Conservation (phyloP, 2,888 invertebrate genomes). For the Stictocephala bisonia region DNA sequence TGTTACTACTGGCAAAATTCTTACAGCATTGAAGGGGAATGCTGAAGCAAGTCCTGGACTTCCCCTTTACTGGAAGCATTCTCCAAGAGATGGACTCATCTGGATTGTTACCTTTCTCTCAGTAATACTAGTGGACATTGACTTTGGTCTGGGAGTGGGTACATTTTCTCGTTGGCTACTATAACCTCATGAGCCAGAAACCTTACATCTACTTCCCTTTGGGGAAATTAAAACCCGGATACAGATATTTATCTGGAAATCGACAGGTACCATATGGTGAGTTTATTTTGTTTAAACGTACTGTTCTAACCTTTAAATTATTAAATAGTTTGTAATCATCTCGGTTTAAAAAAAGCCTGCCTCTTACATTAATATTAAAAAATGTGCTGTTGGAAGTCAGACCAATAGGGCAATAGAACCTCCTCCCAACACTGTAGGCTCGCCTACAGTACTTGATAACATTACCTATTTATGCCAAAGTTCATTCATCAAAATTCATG, state of each 20-base stretch:
- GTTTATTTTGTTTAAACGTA: constrained; percentile 62
- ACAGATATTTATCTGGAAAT: constrained; percentile 76
- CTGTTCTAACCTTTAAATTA: too few relatives aligned
- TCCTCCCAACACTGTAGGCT: too few relatives aligned
- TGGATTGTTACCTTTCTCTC: constrained; percentile 81
- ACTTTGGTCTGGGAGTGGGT: constrained; percentile 77
- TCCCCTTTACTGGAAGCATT: constrained; percentile 75
- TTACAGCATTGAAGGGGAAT: constrained; percentile 83
- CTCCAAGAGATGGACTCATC: constrained; percentile 76
- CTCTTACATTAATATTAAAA: too few relatives aligned
- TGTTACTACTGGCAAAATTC: constrained; percentile 75
- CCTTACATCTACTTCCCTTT: constrained; percentile 72
- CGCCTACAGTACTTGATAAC: too few relatives aligned
- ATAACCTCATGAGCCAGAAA: constrained; percentile 73
- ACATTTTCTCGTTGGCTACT: too few relatives aligned
- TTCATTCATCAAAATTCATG: too few relatives aligned
- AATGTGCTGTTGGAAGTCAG: too few relatives aligned
- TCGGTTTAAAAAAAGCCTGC: too few relatives aligned
- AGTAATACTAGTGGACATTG: constrained; percentile 80
- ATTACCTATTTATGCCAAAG: too few relatives aligned
- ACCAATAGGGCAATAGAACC: too few relatives aligned
- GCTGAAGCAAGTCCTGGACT: constrained; percentile 76
- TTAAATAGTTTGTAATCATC: too few relatives aligned
- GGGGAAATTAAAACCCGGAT: constrained; percentile 72
- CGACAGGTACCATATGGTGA: constrained; percentile 74